Evolutionary conservation across 1,140 invertebrate species (phyloP).

Genomic region (Adoxophyes honmai): DNA sequence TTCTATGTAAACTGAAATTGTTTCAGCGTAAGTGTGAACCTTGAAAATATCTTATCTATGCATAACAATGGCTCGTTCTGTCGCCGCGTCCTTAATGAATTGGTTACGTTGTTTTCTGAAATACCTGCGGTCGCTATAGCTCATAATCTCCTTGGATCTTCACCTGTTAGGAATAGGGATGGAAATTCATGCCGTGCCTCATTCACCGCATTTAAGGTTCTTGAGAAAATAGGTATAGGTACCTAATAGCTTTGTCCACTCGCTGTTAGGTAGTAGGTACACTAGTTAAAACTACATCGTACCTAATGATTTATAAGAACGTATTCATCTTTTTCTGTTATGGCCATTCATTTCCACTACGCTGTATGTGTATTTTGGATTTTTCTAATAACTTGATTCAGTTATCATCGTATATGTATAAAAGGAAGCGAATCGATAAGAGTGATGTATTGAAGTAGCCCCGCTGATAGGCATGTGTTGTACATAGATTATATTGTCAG

Average conservation of each 20-base stretch:
- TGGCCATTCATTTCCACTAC: too few species aligned
- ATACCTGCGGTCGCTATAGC: not conserved
- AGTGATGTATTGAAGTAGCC: conserved; percentile 40
- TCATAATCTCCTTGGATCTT: too few species aligned
- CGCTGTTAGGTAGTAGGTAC: too few species aligned
- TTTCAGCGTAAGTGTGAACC: conserved; percentile 2
- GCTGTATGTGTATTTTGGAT: not conserved
- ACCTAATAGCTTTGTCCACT: too few species aligned
- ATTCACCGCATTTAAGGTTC: too few species aligned
- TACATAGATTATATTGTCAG: conserved; percentile 16
- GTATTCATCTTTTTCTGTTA: too few species aligned
- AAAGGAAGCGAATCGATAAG: conserved; percentile 40
- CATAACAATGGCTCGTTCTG: conserved; percentile 5
- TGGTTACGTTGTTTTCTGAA: conserved; percentile 1
- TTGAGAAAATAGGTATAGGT: too few species aligned
- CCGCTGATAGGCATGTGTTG: conserved; percentile 20
- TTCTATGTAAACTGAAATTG: not conserved
- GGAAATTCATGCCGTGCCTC: too few species aligned
- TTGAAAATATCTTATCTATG: conserved; percentile 13
- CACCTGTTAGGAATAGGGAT: too few species aligned
- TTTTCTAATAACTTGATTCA: not conserved
- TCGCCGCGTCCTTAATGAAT: conserved; percentile 1
- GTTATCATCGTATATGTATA: conserved; percentile 28
- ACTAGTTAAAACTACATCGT: too few species aligned
- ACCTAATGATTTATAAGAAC: too few species aligned